A percentile compares a stretch with the other conserved stretches of the same genome.
These are phyloP conservation scores for Theretra japonica DNA, from an alignment of 2,888 invertebrate species.

Conservation along the genomic window DNA sequence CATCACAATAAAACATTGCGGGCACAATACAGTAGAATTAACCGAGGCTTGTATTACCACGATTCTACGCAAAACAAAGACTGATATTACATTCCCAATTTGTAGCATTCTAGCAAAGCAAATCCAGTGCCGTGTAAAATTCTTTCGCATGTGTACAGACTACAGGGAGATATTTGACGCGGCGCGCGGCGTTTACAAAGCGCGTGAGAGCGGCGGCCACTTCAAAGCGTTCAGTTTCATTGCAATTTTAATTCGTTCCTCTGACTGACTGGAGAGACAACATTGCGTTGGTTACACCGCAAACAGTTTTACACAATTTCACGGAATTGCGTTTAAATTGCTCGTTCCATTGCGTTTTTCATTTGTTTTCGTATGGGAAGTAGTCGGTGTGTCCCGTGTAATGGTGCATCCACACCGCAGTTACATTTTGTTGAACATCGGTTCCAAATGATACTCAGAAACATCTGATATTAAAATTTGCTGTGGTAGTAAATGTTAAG, in stretches of 20 bases:
- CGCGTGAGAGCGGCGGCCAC: background rate
- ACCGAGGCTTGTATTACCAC: background rate
- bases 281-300: background rate
- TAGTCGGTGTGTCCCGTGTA: too few relatives aligned
- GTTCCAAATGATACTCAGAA: too few relatives aligned
- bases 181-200: background rate
- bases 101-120: background rate
- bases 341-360: background rate
- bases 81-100: background rate
- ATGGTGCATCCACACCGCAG: too few relatives aligned
- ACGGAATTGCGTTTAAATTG: background rate
- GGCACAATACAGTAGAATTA: background rate
- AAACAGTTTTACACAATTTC: background rate
- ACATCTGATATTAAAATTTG: too few relatives aligned
- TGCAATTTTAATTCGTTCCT: background rate
- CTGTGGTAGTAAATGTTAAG: too few relatives aligned
- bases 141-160: background rate
- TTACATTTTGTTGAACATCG: too few relatives aligned
- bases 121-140: background rate
- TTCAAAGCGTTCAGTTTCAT: constrained; percentile 11
- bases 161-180: background rate
- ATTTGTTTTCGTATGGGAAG: background rate
- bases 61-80: background rate
- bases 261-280: background rate
- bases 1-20: too few relatives aligned